A percentile compares a stretch with the other conserved stretches of the same genome.
These are phyloP conservation scores for Antheraea pernyi DNA, from an alignment of 1,140 invertebrate species.

Conservation along the genomic window DNA sequence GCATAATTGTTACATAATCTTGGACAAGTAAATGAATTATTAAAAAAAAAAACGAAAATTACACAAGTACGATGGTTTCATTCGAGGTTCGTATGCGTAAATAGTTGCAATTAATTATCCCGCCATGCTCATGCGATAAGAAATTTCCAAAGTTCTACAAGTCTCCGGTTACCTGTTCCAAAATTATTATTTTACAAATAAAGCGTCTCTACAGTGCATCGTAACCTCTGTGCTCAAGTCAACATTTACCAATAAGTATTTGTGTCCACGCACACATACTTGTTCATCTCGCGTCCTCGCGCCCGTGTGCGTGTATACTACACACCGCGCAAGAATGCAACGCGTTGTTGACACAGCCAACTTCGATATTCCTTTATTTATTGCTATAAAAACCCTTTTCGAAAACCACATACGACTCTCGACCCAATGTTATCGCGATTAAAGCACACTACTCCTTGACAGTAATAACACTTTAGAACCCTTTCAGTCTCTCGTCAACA, in stretches of 20 bases:
- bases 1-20: too few species aligned
- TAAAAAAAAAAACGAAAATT: too few species aligned
- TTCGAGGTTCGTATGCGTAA: too few species aligned
- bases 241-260: constrained; percentile 76
- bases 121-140: too few species aligned
- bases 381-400: constrained; percentile 73
- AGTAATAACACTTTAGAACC: background rate
- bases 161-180: too few species aligned
- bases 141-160: too few species aligned
- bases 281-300: constrained; percentile 3
- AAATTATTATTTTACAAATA: background rate
- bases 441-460: constrained; percentile 21
- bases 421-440: constrained; percentile 23
- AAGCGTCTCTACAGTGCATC: constrained; percentile 28
- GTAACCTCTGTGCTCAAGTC: constrained; percentile 55
- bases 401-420: constrained; percentile 16
- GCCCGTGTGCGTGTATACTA: constrained; percentile 47
- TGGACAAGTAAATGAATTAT: too few species aligned
- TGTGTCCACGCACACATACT: constrained; percentile 58
- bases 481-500: background rate
- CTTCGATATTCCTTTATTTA: constrained; percentile 79
- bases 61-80: too few species aligned
- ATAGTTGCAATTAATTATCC: too few species aligned
- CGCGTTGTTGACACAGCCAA: constrained; percentile 77
- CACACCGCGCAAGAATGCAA: constrained; percentile 76